Base-by-base conservation (phyloP, 2,797 vertebrate species). In the Rhincodon typus region DNA sequence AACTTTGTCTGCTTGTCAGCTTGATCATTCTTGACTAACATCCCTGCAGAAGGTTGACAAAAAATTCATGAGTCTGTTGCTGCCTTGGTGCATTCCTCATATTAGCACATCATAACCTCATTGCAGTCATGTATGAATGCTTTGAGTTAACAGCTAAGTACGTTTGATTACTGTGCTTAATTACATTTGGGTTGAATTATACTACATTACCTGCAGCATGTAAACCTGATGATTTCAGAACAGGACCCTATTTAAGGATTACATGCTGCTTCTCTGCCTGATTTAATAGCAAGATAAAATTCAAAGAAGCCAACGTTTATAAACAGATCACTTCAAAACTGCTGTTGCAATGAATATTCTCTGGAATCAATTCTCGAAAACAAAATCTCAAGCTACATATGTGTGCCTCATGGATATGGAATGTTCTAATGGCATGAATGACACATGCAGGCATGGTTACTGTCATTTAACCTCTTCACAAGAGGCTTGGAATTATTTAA, bases 261-360 rank as follows among this genome's bases (percentile, higher is more conserved):
- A 4, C 42, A 69, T 1, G 5, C 88, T 62, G 88, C 17, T 62
- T 62, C 57, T 30, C 66, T 57, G 50, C 23, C 93, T 94, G 69
- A 46, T 72, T 94, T 50, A 66, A 62, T 62, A n/a, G 30, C 6
- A 38, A 67, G 90, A 93, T 66, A 72, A 72, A 69, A 94, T 94
- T 70, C 93, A 91, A n/a, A 46, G 93, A 94, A 74, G 15, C 42
- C 38, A 50, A 72, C 19, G 67, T 74, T 50, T 94, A 69, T 15
- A 94, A 46, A 74, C 10, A 46, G 67, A 57, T 91, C 57, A 62
- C 88, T n/a, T 62, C 30, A 91, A 66, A 94, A 72, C 93, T 94
- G 38, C 69, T 72, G 30, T 42, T 42, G 13, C 67, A 72, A 94
- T 50, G 74, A 94, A 94, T 30, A 72, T 50, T 46, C 69, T 70